phyloP scores from a whole-genome alignment of 2,797 vertebrate genomes.

The Steatocranus sp. region DNA sequence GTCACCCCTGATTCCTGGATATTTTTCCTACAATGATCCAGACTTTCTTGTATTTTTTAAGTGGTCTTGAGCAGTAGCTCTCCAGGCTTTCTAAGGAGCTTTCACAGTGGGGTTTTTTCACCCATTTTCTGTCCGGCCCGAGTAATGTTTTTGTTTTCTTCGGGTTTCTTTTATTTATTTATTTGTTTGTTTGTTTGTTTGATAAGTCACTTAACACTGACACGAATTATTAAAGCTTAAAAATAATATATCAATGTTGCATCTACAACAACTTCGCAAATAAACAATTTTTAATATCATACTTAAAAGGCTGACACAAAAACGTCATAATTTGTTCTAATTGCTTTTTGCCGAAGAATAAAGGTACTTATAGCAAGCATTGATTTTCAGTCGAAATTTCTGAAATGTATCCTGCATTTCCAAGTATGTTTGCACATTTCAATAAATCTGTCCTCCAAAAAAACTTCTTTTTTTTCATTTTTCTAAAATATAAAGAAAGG shows the following conservation, averaged over 20 bases:
- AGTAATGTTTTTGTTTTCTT: background rate
- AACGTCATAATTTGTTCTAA: background rate
- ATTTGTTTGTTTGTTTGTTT: background rate
- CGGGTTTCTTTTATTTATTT: background rate
- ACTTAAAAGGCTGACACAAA: background rate
- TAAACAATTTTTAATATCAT: background rate
- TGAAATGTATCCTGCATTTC: background rate
- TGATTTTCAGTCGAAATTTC: background rate
- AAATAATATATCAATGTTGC: background rate
- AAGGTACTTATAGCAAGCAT: background rate
- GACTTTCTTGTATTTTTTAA: background rate
- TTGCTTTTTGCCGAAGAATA: background rate
- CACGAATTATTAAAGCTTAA: background rate
- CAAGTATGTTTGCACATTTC: background rate
- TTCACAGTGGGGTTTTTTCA: rapidly evolving
- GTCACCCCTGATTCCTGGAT: background rate
- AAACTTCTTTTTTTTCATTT: background rate
- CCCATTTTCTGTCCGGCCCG: background rate
- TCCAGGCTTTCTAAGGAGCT: background rate
- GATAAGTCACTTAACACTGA: background rate
- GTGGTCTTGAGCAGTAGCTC: background rate
- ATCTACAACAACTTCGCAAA: background rate
- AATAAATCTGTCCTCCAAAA: background rate
- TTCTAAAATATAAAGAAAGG: background rate
- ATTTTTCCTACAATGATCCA: background rate